Evolutionary conservation across 1,140 invertebrate genomes (phyloP), one percentile per base, ranked within the genome.

Genomic region (Brachionus manjavacas): DNA sequence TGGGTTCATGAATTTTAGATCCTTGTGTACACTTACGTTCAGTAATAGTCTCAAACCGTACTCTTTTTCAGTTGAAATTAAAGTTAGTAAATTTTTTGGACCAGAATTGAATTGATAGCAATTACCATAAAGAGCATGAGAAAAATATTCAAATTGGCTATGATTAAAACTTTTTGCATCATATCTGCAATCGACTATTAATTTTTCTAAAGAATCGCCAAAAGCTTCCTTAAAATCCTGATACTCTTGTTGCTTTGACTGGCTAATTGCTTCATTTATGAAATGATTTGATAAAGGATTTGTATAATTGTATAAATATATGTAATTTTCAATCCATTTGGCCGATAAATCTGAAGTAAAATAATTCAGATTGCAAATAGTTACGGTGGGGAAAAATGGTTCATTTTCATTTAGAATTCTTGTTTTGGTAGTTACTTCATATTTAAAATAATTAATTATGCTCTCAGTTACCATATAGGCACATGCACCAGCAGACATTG

Each of bases 91-190:
- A 8, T 16, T 23, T 41, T 20, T 74, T 7, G 9, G 9, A 41
- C 70, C 70, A 14, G 70, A 74, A 11, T 74, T 74, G 12, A 74
- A 41, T 43, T 41, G 31, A 74, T 41, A 74, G 20, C 70, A 74
- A 74, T 74, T 43, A 3, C 70, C 70, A 43, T 74, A 43, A 16
- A 0, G 16, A 4, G 70, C 12, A 23, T 74, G 70, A 23, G 6
- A n/a, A 74, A 41, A 74, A 43, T 43, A 46, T 14, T 28, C 31
- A 31, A 68, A 14, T 74, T n/a, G 4, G 35, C 31, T 43, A 9
- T 8, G 8, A 74, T 74, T 8, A 43, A 39, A 74, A 4, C 23
- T 16, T 8, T 16, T 2, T 41, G 3, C 0, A 16, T 74, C 0
- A 43, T 8, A 74, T 0, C 0, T 11, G 23, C 70, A 46, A 23